Evolutionary conservation across 2,888 invertebrate genomes (phyloP), one percentile per base, ranked within the genome.

Genomic region (Agrochola lychnidis): DNA sequence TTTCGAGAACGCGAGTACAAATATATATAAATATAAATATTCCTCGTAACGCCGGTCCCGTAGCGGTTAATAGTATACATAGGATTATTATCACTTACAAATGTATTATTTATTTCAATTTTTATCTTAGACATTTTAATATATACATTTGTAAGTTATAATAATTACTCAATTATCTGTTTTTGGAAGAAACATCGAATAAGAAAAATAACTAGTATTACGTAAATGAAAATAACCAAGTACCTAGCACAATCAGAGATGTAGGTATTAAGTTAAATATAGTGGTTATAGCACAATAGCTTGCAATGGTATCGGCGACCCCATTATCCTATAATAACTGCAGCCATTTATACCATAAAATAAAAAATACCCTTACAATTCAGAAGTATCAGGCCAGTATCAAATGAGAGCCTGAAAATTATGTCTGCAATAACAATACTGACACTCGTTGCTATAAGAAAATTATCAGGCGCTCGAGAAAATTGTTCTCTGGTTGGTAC

Each of bases 391-490:
- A 75, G 67, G 16, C 30, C 56, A 19, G 53, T 68, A 79, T 76
- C 48, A 73, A 80, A 81, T 73, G 77, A 81, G 78, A 81, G 85
- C 88, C 83, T 88, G 67, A 68, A 80, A 81, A 77, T 79, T 76
- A 83, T 78, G 59, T 61, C 71, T 64, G 51, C 68, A 78, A 71
- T 73, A 78, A 66, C 78, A 75, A 72, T 78, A 81, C 78, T 66
- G 75, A 72, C 70, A 86, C 80, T 86, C 68, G 78, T 77, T 81
- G 88, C 84, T 84, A 75, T 79, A 67, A 82, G 76, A 81, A 88
- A 81, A 86, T 83, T 78, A 82, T 79, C 82, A 87, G 88, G 88
- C 77, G 79, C 76, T 72, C 40, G 59, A 22, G 68, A 61, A 66
- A 74, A 71, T 79, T 69, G 73, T 79, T 59, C 71, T 53, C 14